These are phyloP conservation scores for Anolis apletophallus DNA, from an alignment of 2,797 vertebrate genomes.

Conservation along the genomic window DNA sequence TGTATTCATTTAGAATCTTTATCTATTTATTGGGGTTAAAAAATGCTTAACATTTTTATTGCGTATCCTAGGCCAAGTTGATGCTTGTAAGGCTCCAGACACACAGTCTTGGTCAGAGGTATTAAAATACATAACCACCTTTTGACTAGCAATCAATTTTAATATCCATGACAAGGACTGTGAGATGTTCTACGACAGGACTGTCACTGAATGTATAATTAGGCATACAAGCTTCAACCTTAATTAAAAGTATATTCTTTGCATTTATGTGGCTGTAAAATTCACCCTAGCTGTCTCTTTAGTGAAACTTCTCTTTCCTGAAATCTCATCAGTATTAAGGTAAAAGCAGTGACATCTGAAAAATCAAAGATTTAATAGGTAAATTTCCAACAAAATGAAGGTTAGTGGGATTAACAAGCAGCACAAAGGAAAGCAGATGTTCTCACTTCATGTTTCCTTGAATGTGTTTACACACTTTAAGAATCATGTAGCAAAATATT, in stretches of 20 bases:
- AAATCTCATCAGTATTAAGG: not conserved
- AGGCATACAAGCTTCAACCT: conserved; percentile 49
- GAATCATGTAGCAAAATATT: conserved; percentile 15
- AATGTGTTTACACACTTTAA: not conserved
- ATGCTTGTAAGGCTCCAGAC: not conserved
- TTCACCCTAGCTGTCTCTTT: conserved; percentile 38
- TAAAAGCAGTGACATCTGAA: not conserved
- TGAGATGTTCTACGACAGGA: no score
- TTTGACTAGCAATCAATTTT: conserved; percentile 12
- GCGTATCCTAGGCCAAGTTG: not conserved
- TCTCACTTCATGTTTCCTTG: not conserved
- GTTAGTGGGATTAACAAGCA: not conserved
- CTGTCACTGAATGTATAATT: conserved; percentile 29
- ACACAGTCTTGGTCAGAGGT: not conserved
- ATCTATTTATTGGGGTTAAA: not conserved
- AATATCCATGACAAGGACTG: no score
- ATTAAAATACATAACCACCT: conserved; percentile 47
- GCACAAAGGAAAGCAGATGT: not conserved
- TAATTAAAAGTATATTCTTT: conserved; percentile 46
- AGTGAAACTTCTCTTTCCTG: no score
- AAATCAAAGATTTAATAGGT: conserved; percentile 10
- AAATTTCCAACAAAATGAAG: conserved; percentile 12
- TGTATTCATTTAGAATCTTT: not conserved
- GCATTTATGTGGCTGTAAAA: not conserved
- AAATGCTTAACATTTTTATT: not conserved